Evolutionary conservation across 2,888 invertebrate genomes (phyloP), one percentile per base, ranked within the genome.

Genomic region (Leucania comma): DNA sequence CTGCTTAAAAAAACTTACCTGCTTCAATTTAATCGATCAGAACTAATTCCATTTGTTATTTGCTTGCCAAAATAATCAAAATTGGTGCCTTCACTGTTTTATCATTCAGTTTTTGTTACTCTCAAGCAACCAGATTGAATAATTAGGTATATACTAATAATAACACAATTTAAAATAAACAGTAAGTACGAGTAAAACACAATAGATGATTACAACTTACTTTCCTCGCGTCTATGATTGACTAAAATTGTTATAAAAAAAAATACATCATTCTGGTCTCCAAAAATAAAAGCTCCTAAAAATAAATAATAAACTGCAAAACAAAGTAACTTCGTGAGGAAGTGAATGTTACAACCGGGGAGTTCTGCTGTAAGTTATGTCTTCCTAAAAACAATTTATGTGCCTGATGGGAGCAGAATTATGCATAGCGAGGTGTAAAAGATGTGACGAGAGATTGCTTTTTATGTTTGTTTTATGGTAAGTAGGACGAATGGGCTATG

Each of bases 341-440:
- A 69, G 46, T 54, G 51, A 63, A 57, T 66, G 26, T 63, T 69
- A 73, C 68, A 68, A 29, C 50, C 42, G 46, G 56, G 20, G n/a
- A 51, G 26, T 46, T 50, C 22, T 24, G 51, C 17, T n/a, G 54
- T 67, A 64, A 75, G 38, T 71, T 60, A 74, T 63, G 58, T 62
- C 48, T 80, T 70, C 58, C 64, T 38, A 48, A 14, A n/a, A 68
- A 68, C 59, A 63, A 65, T 71, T 51, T 75, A 68, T 65, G 42
- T 62, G 56, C 32, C 51, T 38, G 24, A 32, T 50, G 26, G 26
- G 17, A 61, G 10, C 38, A 57, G 35, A 64, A 64, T 77, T 64
- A 76, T 75, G 35, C 57, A 76, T 29, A 32, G 59, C 35, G 50
- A 58, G 50, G 61, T 79, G 80, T 64, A 61, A 42, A 58, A 58